Percentiles rank a stretch among this genome's conserved stretches.
Evolutionary conservation across 2,113 vertebrate species (phyloP).

Genomic region (Bolborhynchus lineola): DNA sequence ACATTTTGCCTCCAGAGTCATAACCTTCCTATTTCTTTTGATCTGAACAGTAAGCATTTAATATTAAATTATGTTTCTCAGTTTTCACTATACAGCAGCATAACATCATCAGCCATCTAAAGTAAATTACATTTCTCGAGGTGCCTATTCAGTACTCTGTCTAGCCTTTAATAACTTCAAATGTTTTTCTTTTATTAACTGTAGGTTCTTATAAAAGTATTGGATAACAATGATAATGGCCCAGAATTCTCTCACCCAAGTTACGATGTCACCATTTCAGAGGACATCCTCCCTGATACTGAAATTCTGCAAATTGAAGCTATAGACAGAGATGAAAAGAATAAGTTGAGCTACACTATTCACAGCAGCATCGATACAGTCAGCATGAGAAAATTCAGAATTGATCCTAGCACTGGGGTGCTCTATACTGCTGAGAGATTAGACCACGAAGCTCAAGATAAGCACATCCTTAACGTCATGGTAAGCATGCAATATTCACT

Average conservation of each 20-base stretch:
- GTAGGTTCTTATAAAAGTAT: conserved; percentile 89
- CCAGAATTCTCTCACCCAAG: conserved; percentile 90
- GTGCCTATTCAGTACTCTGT: neutral
- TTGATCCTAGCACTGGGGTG: conserved; percentile 84
- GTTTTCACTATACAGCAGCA: neutral
- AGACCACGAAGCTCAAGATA: conserved; percentile 90
- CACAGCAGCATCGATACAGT: conserved; percentile 89
- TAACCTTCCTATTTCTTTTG: neutral
- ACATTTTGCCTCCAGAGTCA: neutral
- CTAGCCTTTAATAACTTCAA: neutral
- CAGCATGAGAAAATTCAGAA: conserved; percentile 90
- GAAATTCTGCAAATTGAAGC: conserved; percentile 92
- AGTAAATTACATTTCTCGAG: neutral
- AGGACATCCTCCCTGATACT: conserved; percentile 88
- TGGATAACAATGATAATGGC: conserved; percentile 95
- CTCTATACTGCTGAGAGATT: conserved; percentile 87
- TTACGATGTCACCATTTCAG: conserved; percentile 90
- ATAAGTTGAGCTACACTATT: conserved; percentile 87
- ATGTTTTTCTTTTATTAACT: conserved; percentile 35
- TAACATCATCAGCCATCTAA: neutral
- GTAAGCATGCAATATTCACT: conserved; percentile 72
- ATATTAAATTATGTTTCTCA: neutral
- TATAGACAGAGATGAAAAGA: conserved; percentile 90
- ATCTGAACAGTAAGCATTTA: neutral
- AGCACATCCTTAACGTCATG: conserved; percentile 92